phyloP scores from a whole-genome alignment of 2,888 invertebrate genomes.

The Calliopum simillimum region DNA sequence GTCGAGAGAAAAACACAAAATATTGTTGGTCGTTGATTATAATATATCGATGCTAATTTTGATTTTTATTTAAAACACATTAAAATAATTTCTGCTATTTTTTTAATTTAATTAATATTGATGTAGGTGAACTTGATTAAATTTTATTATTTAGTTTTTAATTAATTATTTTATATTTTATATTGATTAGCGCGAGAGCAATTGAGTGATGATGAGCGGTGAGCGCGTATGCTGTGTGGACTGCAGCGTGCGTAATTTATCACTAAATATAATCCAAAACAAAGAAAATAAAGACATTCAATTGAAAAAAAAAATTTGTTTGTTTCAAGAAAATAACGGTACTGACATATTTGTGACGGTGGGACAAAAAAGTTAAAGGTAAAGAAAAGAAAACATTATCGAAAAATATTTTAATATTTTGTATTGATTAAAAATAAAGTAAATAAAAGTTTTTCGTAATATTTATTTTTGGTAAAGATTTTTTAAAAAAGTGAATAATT shows the following conservation, averaged over 20 bases:
- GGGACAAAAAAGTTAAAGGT: not conserved
- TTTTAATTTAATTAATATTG: no score
- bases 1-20: not conserved
- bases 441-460: no score
- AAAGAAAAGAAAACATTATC: no score
- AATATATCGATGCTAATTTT: not conserved
- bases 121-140: no score
- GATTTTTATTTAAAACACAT: conserved; percentile 2
- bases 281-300: not conserved
- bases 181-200: not conserved
- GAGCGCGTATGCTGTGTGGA: not conserved
- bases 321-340: not conserved
- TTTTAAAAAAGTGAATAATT: no score
- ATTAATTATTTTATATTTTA: not conserved
- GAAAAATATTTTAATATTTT: no score
- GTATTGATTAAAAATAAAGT: no score
- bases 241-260: conserved; percentile 16
- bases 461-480: no score
- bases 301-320: not conserved
- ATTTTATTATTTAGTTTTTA: not conserved
- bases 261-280: not conserved
- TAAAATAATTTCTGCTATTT: not conserved
- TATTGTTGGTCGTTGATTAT: not conserved
- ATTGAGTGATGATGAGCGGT: conserved; percentile 2
- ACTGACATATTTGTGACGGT: not conserved